phyloP scores from a whole-genome alignment of 2,888 invertebrate genomes.

The Salticus scenicus region DNA sequence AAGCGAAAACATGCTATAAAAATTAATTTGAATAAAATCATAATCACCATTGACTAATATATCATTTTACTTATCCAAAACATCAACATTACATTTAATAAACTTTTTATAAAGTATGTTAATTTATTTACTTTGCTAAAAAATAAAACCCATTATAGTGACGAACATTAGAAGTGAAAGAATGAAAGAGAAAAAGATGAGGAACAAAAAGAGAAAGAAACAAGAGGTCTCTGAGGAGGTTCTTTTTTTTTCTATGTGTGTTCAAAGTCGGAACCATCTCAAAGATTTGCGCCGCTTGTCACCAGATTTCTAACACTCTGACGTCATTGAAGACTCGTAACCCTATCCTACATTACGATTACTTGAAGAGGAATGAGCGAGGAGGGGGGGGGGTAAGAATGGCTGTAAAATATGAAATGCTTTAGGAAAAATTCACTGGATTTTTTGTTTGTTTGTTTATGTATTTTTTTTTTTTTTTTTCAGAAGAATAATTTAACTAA shows the following conservation, averaged over 20 bases:
- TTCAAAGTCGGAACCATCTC: constrained; percentile 34
- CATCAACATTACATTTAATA: too few species aligned
- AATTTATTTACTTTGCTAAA: too few species aligned
- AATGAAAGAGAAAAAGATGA: neutral
- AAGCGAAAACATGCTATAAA: too few species aligned
- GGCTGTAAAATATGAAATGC: neutral
- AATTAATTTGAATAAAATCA: too few species aligned
- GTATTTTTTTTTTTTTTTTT: too few species aligned
- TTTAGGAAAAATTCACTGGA: too few species aligned
- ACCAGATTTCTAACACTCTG: constrained; percentile 37
- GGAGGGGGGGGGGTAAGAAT: too few species aligned
- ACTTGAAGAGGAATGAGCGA: neutral
- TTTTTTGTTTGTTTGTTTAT: too few species aligned
- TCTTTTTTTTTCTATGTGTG: neutral
- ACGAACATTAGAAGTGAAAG: neutral
- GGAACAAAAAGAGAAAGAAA: neutral
- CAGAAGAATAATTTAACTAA: too few species aligned
- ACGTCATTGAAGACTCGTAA: constrained; percentile 28
- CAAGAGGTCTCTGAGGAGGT: constrained; percentile 2
- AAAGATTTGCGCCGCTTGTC: constrained; percentile 40
- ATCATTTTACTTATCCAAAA: too few species aligned
- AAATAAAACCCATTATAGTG: neutral
- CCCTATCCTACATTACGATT: constrained; percentile 32
- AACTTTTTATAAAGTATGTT: too few species aligned
- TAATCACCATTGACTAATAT: too few species aligned